Conservation (phyloP, 2,113 vertebrate genomes). For the Enhydra lutris region DNA sequence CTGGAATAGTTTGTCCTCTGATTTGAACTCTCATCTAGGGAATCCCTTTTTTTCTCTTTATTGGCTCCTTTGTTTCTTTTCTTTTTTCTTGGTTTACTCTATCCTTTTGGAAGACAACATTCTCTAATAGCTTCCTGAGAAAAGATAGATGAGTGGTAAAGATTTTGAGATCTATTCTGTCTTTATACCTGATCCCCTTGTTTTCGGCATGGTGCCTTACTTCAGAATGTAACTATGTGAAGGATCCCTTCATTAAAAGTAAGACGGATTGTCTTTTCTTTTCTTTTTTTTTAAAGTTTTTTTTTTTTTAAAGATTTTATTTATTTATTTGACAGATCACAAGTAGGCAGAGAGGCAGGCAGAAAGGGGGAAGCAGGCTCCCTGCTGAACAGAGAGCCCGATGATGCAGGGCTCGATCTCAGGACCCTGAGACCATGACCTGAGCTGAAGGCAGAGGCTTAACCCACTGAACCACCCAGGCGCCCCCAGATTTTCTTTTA, state of each 20-base stretch:
- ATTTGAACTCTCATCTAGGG: neutral
- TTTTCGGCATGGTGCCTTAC: neutral
- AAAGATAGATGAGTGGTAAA: neutral
- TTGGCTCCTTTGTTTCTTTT: neutral
- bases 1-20: neutral
- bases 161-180: neutral
- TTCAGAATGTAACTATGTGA: neutral
- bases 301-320: too few relatives aligned
- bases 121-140: neutral
- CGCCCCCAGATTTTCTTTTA: neutral
- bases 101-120: neutral
- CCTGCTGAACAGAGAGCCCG: too few relatives aligned
- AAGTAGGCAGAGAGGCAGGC: too few relatives aligned
- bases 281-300: too few relatives aligned
- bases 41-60: neutral
- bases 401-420: too few relatives aligned
- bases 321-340: too few relatives aligned
- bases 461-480: too few relatives aligned
- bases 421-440: too few relatives aligned
- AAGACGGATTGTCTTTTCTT: neutral
- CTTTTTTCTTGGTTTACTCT: neutral
- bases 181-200: neutral
- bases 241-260: neutral
- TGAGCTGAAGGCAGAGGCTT: too few relatives aligned
- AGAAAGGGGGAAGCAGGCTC: too few relatives aligned